Conservation (phyloP, 2,888 invertebrate genomes). For the Stenodera caucasica region DNA sequence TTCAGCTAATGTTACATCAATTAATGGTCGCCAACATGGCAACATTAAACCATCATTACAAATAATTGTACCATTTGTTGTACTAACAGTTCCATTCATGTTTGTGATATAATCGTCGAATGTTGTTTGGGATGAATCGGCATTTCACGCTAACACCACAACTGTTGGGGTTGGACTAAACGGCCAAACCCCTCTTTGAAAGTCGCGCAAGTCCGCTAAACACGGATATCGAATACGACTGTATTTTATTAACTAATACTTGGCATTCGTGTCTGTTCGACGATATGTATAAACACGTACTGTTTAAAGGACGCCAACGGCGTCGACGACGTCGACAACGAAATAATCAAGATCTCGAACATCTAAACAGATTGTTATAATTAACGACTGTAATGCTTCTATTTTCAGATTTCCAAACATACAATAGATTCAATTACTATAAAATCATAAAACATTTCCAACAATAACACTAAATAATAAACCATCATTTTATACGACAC, state of each 20-base stretch:
- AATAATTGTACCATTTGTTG: slow-evolving; percentile 31
- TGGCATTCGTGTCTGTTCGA: neutral
- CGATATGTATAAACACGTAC: slow-evolving; percentile 1
- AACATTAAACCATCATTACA: slow-evolving; percentile 87
- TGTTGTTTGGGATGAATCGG: slow-evolving; percentile 23
- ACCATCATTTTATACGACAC: neutral
- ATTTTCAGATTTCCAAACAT: too few species aligned
- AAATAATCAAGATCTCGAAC: too few species aligned
- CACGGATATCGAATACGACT: slow-evolving; percentile 9
- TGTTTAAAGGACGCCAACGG: neutral
- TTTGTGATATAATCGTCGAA: slow-evolving; percentile 13
- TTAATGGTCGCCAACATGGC: slow-evolving; percentile 86
- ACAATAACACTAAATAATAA: neutral
- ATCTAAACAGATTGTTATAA: too few species aligned
- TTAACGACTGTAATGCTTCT: too few species aligned
- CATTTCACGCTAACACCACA: slow-evolving; percentile 33
- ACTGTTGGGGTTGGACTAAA: slow-evolving; percentile 38
- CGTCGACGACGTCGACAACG: neutral
- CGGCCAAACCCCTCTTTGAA: slow-evolving; percentile 41
- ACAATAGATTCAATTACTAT: too few species aligned
- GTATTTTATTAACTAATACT: neutral
- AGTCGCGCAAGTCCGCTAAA: slow-evolving; percentile 40
- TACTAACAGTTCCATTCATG: slow-evolving; percentile 17
- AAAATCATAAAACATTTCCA: too few species aligned
- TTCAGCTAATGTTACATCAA: slow-evolving; percentile 74